Evolutionary conservation across 2,113 vertebrate species (phyloP).

Genomic region (Sakesphorus luctuosus): DNA sequence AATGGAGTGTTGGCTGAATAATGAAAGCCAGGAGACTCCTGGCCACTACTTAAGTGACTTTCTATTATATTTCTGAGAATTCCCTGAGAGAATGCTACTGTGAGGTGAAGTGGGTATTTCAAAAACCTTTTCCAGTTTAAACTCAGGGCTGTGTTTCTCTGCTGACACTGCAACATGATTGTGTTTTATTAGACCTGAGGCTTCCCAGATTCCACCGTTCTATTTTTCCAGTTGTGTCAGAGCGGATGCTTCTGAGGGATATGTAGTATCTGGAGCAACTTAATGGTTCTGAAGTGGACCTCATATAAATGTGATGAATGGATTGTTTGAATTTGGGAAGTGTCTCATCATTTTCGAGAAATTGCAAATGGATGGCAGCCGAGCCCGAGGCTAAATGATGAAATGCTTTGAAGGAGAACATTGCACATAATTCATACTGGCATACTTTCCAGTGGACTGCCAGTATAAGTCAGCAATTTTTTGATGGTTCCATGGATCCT

Average conservation of each 20-base stretch:
- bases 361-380: neutral
- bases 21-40: neutral
- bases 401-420: neutral
- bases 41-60: neutral
- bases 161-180: neutral
- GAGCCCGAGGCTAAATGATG: neutral
- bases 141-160: neutral
- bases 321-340: slow-evolving; percentile 35
- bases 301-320: neutral
- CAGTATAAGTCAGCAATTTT: neutral
- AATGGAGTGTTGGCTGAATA: neutral
- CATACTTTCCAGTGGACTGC: neutral
- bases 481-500: neutral
- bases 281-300: slow-evolving; percentile 5
- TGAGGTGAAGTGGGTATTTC: neutral
- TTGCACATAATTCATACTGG: neutral
- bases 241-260: neutral
- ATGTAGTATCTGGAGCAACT: neutral
- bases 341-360: neutral
- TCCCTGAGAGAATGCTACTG: neutral
- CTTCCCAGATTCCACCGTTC: neutral
- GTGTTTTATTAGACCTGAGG: neutral
- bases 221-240: neutral
- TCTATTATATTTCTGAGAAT: neutral
- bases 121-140: neutral